Evolutionary conservation across 2,797 vertebrate genomes (phyloP), one percentile per base, ranked within the genome.

Genomic region (Poeciliopsis turneri): DNA sequence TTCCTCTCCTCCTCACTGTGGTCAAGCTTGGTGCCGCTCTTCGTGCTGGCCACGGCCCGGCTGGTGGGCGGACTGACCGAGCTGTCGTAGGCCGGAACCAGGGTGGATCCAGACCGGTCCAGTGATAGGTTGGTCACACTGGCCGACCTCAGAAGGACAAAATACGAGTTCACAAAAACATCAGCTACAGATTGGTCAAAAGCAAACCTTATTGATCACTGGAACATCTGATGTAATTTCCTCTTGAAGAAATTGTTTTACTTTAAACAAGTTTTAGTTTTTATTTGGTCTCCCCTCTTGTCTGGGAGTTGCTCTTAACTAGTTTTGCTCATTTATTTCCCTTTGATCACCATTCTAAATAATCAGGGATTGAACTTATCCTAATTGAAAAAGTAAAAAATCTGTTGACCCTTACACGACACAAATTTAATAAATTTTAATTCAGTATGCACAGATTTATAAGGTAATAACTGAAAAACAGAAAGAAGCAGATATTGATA

Each of bases 1-100:
- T 99, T 99, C 88, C 98, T 96, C 91, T 99, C 98, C 68, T 99
- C 98, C 87, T 99, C 98, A 0, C 92, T 97, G 88, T 97, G 94
- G 90, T 99, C 98, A 41, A 96, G 88, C 86, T 98, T 98, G 85
- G 91, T 33, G 77, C 92, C 87, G 1, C 85, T 77, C 86, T 98
- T 98, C 85, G 91, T 33, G 77, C 92, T 86, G 0, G 86, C 78
- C 75, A 96, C 92, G 0, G 97, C 95, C 33, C 97, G 95, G 83
- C 93, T 97, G 84, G 97, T 95, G 64, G 99, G 98, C 0, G 98
- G 98, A 88, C 98, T 99, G 85, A 98, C 96, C 0, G 98, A 97
- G 10, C 96, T 96, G 92, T 99, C 97, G 0, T 99, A 99, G 2
- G 97, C 90, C n/a, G 98, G 96, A 45, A 97, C 96, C 96, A 99